Percentiles rank a stretch among this genome's conserved stretches.
Evolutionary conservation across 2,888 invertebrate genomes (phyloP).

Genomic region (Syritta pipiens): DNA sequence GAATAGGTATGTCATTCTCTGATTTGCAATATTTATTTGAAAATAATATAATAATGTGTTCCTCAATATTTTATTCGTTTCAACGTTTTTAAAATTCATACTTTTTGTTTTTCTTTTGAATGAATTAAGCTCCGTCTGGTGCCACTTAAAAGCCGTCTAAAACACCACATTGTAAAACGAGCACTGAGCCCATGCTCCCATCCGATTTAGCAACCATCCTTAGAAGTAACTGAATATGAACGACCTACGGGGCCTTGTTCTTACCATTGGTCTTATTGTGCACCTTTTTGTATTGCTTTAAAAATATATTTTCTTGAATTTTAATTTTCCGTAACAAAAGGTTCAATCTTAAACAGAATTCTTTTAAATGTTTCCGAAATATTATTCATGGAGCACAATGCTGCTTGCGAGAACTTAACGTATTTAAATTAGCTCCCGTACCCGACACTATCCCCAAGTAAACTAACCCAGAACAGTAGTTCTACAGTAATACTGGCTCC

Average conservation of each 20-base stretch:
- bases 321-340: not conserved
- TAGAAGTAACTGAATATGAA: not conserved
- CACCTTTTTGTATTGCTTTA: too few species aligned
- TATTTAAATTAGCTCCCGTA: slow-evolving; percentile 47
- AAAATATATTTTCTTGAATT: not conserved
- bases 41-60: too few species aligned
- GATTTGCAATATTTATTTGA: too few species aligned
- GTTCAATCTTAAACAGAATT: not conserved
- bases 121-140: not conserved
- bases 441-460: slow-evolving; percentile 51
- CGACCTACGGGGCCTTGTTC: not conserved
- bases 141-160: not conserved
- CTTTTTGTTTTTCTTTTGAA: not conserved
- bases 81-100: too few species aligned
- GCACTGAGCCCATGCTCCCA: not conserved
- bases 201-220: not conserved
- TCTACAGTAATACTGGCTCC: slow-evolving; percentile 24
- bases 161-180: not conserved
- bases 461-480: slow-evolving; percentile 30
- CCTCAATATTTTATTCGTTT: too few species aligned
- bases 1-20: too few species aligned
- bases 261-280: too few species aligned
- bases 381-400: too few species aligned
- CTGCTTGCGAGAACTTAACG: too few species aligned
- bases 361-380: too few species aligned